These are phyloP conservation scores for Drosophila ficusphila DNA, from an alignment of 1,140 invertebrate genomes.

Conservation along the genomic window DNA sequence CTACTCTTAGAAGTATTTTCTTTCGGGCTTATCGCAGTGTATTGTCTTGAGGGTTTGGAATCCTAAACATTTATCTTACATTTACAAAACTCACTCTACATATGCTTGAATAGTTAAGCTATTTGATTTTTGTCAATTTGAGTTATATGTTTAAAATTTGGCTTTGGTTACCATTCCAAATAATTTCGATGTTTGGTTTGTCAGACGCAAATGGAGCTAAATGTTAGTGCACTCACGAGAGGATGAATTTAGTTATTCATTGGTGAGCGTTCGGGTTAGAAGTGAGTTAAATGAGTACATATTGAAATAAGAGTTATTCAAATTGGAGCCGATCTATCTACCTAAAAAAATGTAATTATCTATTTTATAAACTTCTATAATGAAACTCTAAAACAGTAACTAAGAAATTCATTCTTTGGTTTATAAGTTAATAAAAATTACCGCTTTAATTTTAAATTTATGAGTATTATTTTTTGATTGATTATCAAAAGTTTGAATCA, in stretches of 20 bases:
- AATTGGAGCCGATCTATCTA: neutral
- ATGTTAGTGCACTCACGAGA: slow-evolving; percentile 7
- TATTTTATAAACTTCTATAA: neutral
- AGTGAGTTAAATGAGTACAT: neutral
- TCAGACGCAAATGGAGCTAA: slow-evolving; percentile 8
- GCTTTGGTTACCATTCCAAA: slow-evolving; percentile 41
- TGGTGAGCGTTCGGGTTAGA: neutral
- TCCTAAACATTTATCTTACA: slow-evolving; percentile 17
- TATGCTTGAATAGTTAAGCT: slow-evolving; percentile 22
- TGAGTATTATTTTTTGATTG: neutral
- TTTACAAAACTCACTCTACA: slow-evolving; percentile 5
- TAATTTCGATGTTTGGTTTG: slow-evolving; percentile 32
- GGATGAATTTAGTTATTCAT: neutral
- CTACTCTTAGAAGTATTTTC: slow-evolving; percentile 22
- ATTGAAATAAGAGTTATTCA: neutral
- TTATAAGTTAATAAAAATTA: neutral
- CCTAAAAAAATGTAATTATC: too few relatives aligned
- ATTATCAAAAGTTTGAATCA: neutral
- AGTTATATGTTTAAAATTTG: slow-evolving; percentile 49
- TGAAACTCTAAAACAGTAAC: neutral
- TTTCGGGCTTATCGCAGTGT: slow-evolving; percentile 14
- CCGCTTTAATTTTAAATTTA: neutral
- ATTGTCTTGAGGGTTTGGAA: slow-evolving; percentile 26
- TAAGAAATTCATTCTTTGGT: neutral
- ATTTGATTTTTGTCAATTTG: slow-evolving; percentile 13